phyloP scores from a whole-genome alignment of 2,113 vertebrate species.

The Pachyramphus minor region DNA sequence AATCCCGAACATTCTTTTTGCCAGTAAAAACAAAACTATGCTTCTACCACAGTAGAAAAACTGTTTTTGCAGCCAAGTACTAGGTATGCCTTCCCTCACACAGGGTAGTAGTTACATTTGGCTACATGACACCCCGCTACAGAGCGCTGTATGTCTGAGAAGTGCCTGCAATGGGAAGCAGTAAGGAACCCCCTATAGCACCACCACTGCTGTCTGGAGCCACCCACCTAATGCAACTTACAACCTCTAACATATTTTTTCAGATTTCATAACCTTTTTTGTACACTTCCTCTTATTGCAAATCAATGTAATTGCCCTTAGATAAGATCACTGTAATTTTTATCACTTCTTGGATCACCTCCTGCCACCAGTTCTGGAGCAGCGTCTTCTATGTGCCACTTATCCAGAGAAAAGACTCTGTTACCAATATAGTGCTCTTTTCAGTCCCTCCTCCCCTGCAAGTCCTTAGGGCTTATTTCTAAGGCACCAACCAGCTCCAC shows the following conservation, averaged over 20 bases:
- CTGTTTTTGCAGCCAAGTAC: background rate
- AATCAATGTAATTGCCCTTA: background rate
- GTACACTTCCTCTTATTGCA: background rate
- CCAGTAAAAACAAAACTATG: background rate
- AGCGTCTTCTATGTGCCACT: background rate
- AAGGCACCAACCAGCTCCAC: background rate
- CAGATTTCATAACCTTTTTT: background rate
- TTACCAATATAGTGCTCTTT: background rate
- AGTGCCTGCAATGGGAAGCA: background rate
- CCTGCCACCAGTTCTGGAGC: background rate
- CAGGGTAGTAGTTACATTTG: background rate
- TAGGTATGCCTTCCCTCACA: background rate
- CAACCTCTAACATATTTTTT: background rate
- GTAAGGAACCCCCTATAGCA: background rate
- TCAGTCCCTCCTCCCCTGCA: background rate
- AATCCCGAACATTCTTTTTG: background rate
- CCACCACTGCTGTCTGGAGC: background rate
- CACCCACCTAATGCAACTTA: background rate
- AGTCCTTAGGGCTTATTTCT: background rate
- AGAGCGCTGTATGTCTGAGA: background rate
- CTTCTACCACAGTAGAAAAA: background rate
- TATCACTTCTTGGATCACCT: background rate
- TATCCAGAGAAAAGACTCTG: background rate
- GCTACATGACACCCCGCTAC: fast-evolving
- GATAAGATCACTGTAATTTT: background rate